phyloP scores from a whole-genome alignment of 2,888 invertebrate species.

The Bhutanitis thaidina region DNA sequence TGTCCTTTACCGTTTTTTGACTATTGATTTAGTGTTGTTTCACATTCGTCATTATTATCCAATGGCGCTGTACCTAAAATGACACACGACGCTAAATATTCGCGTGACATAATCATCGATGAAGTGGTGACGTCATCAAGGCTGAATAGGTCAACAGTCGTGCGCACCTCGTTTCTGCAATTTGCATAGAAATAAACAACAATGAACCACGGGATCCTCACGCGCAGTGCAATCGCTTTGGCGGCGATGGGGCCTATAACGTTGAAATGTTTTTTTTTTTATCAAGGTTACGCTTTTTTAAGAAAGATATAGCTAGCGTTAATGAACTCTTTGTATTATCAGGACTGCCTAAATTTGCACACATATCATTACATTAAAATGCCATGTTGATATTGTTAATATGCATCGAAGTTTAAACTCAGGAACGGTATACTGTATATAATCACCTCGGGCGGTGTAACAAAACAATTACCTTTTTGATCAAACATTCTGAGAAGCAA shows the following conservation, averaged over 20 bases:
- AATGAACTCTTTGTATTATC: no score
- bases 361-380: constrained; percentile 7
- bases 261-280: neutral
- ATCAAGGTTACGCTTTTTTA: neutral
- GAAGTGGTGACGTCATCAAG: constrained; percentile 48
- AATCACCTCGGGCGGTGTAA: no score
- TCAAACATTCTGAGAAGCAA: no score
- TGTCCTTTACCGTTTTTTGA: no score
- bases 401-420: no score
- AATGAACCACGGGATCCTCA: constrained; percentile 13
- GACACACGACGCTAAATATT: constrained; percentile 30
- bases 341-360: neutral
- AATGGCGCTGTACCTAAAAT: constrained; percentile 18
- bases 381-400: neutral
- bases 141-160: constrained; percentile 46
- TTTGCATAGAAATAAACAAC: constrained; percentile 46
- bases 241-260: neutral
- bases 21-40: neutral
- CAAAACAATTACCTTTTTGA: no score
- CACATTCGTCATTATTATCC: neutral
- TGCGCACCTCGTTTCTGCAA: constrained; percentile 42
- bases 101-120: constrained; percentile 31
- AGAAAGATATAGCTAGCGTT: neutral
- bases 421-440: no score
- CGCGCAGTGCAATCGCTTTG: constrained; percentile 14